phyloP scores from a whole-genome alignment of 2,888 invertebrate genomes.

The Macrophya annulata region DNA sequence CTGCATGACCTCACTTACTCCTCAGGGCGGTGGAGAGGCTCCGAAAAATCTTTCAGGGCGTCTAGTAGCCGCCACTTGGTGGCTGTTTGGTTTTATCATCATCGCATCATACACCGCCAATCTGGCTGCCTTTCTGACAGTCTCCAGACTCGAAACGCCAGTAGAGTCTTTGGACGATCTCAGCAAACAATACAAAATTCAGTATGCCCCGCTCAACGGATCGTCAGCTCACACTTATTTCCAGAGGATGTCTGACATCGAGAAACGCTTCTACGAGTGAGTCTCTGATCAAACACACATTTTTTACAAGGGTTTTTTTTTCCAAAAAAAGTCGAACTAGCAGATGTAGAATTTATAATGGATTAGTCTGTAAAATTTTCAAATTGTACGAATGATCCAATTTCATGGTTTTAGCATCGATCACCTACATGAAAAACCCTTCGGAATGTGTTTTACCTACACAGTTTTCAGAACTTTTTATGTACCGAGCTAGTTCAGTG shows the following conservation, averaged over 20 bases:
- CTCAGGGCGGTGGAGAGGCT: conserved; percentile 96
- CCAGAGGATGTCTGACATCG: conserved; percentile 97
- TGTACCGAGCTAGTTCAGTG: not conserved
- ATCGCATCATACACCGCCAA: conserved; percentile 99
- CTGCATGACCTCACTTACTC: conserved; percentile 98
- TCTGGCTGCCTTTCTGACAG: conserved; percentile 97
- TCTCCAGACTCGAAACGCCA: conserved; percentile 95
- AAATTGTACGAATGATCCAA: not conserved
- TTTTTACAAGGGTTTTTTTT: not conserved
- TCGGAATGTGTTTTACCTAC: not conserved
- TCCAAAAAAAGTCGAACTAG: not conserved
- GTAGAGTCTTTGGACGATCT: conserved; percentile 97
- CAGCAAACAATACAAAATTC: conserved; percentile 97
- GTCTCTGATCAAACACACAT: conserved; percentile 69
- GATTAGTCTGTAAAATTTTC: not conserved
- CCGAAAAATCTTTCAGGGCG: conserved; percentile 98
- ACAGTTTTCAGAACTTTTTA: not conserved
- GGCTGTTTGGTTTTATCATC: conserved; percentile 99
- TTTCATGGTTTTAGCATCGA: not conserved
- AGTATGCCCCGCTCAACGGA: conserved; percentile 95
- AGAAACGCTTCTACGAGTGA: conserved; percentile 96
- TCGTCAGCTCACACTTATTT: conserved; percentile 97
- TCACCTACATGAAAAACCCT: not conserved
- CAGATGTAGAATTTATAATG: not conserved
- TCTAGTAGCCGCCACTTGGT: conserved; percentile 98